Conservation (phyloP, 2,113 vertebrate genomes). For the Hassar affinis region DNA sequence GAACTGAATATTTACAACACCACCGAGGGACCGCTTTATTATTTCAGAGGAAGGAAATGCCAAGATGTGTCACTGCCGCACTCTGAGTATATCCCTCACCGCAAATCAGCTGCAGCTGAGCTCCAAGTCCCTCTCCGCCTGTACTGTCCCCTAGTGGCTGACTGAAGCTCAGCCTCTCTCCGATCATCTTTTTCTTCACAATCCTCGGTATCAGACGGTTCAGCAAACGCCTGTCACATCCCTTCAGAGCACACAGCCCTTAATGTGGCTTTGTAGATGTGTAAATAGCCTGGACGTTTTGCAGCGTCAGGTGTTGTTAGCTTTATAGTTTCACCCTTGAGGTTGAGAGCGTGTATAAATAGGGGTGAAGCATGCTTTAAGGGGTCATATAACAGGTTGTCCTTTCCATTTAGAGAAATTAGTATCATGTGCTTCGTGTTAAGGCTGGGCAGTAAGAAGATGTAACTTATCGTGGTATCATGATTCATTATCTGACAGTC, state of each 20-base stretch:
- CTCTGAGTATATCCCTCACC: constrained; percentile 12
- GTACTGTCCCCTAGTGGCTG: constrained; percentile 72
- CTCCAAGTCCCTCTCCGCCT: constrained; percentile 43
- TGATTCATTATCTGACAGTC: background rate
- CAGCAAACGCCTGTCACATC: constrained; percentile 29
- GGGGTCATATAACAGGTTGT: background rate
- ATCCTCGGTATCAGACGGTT: background rate
- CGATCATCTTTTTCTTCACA: constrained; percentile 25
- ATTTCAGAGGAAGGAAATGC: constrained; percentile 36
- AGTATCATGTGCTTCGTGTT: background rate
- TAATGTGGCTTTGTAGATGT: constrained; percentile 20
- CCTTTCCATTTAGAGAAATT: background rate
- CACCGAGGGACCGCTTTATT: background rate
- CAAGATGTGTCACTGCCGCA: constrained; percentile 11
- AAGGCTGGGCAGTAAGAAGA: background rate
- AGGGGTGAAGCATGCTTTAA: background rate
- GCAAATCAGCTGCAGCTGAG: constrained; percentile 17
- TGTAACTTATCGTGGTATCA: background rate
- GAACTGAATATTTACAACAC: background rate
- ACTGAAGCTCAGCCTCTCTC: background rate
- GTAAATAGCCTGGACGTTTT: background rate
- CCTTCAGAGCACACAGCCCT: background rate
- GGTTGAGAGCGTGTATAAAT: constrained; percentile 5
- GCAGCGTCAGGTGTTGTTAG: constrained; percentile 17
- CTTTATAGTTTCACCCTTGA: constrained; percentile 12